Conservation (phyloP, 1,140 invertebrate species). For the Drosophila pruinosa region DNA sequence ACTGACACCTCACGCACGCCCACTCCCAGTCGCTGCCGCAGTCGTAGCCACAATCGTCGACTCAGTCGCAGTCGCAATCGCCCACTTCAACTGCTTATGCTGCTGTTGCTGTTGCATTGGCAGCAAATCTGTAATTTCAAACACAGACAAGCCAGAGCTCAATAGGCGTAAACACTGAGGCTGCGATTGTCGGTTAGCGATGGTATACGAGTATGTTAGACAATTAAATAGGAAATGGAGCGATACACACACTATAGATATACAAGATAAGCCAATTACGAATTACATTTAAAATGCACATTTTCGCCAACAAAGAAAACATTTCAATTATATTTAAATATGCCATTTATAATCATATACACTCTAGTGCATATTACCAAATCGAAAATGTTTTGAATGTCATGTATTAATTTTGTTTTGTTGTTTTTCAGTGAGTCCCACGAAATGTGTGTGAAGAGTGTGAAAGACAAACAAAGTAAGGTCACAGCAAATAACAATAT, state of each 20-base stretch:
- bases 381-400: constrained; percentile 15
- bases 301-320: neutral
- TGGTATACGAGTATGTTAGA: neutral
- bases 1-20: constrained; percentile 69
- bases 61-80: neutral
- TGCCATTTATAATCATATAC: constrained; percentile 2
- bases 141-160: neutral
- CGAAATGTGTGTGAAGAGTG: constrained; percentile 17
- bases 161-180: constrained; percentile 3
- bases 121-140: constrained; percentile 44
- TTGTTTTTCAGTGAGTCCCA: neutral
- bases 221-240: neutral
- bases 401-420: constrained; percentile 8
- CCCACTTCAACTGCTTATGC: constrained; percentile 23
- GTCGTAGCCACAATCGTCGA: constrained; percentile 16
- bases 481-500: constrained; percentile 30
- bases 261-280: neutral
- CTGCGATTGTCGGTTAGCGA: constrained; percentile 1
- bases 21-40: constrained; percentile 13
- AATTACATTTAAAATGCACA: no score
- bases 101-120: constrained; percentile 30
- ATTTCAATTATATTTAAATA: no score
- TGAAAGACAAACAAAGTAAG: constrained; percentile 9
- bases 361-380: constrained; percentile 22
- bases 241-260: neutral